Conservation (phyloP, 2,888 invertebrate genomes). For the Drosophila subsilvestris region DNA sequence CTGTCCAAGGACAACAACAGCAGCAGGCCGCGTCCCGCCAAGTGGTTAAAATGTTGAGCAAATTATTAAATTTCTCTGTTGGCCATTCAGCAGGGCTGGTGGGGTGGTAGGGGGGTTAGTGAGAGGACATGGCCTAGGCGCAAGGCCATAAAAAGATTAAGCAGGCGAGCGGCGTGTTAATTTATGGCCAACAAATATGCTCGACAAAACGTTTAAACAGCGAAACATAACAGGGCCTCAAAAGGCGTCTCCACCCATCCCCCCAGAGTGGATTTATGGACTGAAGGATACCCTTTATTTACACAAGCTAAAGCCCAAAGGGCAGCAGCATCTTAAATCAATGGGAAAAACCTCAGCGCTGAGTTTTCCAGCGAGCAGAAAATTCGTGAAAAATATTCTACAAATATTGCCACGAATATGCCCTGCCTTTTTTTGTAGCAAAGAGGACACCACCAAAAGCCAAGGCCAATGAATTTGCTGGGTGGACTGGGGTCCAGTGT, state of each 20-base stretch:
- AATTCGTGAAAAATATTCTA: neutral
- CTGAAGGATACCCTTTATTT: neutral
- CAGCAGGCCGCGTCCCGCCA: slow-evolving; percentile 41
- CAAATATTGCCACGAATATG: neutral
- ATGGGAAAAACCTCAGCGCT: no score
- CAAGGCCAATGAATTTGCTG: slow-evolving; percentile 38
- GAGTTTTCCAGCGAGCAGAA: neutral
- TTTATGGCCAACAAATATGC: slow-evolving; percentile 70
- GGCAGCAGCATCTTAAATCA: neutral
- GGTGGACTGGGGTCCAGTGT: no score
- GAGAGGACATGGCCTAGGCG: slow-evolving; percentile 22
- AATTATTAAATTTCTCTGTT: slow-evolving; percentile 62
- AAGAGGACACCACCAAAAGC: slow-evolving; percentile 31
- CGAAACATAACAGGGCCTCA: neutral
- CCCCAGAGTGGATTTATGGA: neutral
- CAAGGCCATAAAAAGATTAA: slow-evolving; percentile 64
- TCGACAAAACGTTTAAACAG: slow-evolving; percentile 55
- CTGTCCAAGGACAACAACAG: slow-evolving; percentile 35
- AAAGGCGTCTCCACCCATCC: neutral
- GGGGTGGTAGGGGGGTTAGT: neutral
- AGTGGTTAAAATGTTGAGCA: slow-evolving; percentile 68
- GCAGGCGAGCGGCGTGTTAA: slow-evolving; percentile 65
- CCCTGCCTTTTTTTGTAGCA: neutral
- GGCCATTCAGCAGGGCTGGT: neutral
- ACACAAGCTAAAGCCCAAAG: no score